Percentiles rank a stretch among this genome's conserved stretches.
These are phyloP conservation scores for Dryas iulia DNA, from an alignment of 1,140 invertebrate species.

Conservation along the genomic window DNA sequence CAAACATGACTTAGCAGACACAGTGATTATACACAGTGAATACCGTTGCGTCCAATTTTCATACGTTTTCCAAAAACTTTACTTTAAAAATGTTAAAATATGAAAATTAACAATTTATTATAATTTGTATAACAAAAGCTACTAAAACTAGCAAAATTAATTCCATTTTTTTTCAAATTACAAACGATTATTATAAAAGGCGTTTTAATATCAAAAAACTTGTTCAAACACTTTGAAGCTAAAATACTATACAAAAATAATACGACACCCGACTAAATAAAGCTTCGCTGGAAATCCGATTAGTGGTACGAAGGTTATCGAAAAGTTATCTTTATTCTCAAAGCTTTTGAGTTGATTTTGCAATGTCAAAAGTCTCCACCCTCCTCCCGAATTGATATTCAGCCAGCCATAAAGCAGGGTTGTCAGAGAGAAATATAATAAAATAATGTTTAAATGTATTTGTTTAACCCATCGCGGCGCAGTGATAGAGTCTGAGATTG, in stretches of 20 bases:
- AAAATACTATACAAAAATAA: conserved; percentile 11
- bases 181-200: not conserved
- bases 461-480: too few species aligned
- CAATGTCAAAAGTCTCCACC: not conserved
- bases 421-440: not conserved
- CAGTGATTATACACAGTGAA: too few species aligned
- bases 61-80: too few species aligned
- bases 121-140: not conserved
- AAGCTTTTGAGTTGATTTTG: conserved; percentile 6
- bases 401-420: conserved; percentile 24
- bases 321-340: not conserved
- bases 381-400: conserved; percentile 24
- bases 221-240: conserved; percentile 14
- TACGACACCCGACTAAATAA: conserved; percentile 17
- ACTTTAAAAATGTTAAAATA: too few species aligned
- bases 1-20: too few species aligned
- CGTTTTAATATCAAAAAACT: not conserved
- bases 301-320: not conserved
- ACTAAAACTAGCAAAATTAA: not conserved
- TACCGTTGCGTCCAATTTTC: too few species aligned
- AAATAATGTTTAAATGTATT: too few species aligned
- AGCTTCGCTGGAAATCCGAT: conserved; percentile 6
- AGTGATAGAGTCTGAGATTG: too few species aligned
- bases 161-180: not conserved
- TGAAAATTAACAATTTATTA: not conserved